These are phyloP conservation scores for Ruditapes philippinarum DNA, from an alignment of 1,140 invertebrate species.

Conservation along the genomic window DNA sequence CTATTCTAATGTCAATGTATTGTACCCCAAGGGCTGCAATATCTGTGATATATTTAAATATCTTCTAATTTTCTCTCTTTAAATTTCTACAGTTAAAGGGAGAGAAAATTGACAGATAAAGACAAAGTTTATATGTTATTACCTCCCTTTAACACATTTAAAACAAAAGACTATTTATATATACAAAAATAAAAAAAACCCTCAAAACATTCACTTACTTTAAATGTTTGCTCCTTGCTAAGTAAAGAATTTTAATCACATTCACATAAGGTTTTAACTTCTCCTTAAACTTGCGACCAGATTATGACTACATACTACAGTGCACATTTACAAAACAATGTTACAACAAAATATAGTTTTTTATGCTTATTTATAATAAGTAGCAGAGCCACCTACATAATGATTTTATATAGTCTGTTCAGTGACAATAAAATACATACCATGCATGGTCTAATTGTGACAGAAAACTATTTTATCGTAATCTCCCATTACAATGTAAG, in stretches of 20 bases:
- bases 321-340: background rate
- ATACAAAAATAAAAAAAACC: too few relatives aligned
- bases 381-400: background rate
- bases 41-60: background rate
- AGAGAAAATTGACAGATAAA: background rate
- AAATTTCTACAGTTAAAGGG: background rate
- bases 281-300: too few relatives aligned
- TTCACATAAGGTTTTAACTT: too few relatives aligned
- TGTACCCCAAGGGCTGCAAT: background rate
- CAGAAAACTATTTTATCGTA: conserved; percentile 3
- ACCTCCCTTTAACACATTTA: background rate
- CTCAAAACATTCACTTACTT: too few relatives aligned
- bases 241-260: too few relatives aligned
- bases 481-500: conserved; percentile 4
- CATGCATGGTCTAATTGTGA: conserved; percentile 4
- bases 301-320: background rate
- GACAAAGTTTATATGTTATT: background rate
- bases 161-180: background rate
- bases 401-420: background rate
- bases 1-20: background rate
- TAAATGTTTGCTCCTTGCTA: too few relatives aligned
- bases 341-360: background rate
- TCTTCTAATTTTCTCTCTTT: background rate
- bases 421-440: background rate
- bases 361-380: background rate